Conservation (phyloP, 2,888 invertebrate species). For the Phalangium opilio region DNA sequence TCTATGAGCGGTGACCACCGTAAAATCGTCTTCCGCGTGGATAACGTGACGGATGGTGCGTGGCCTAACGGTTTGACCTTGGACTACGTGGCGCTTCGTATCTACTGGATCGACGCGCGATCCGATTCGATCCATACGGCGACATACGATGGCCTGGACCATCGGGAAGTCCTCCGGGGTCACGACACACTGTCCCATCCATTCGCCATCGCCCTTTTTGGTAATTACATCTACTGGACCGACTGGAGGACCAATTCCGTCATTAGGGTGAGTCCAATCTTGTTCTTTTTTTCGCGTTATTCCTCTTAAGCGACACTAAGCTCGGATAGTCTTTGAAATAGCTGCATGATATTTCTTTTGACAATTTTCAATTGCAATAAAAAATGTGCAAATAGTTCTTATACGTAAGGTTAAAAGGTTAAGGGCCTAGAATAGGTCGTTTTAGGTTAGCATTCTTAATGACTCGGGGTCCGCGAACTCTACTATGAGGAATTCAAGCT, state of each 20-base stretch:
- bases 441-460: no score
- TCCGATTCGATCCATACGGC: conserved; percentile 75
- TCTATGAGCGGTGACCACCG: conserved; percentile 58
- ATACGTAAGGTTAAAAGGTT: no score
- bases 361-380: no score
- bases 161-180: conserved; percentile 50
- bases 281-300: no score
- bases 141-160: conserved; percentile 59
- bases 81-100: conserved; percentile 52
- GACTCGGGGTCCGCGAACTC: no score
- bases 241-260: conserved; percentile 83
- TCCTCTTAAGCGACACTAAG: no score
- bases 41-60: conserved; percentile 44
- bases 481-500: no score
- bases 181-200: conserved; percentile 68
- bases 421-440: no score
- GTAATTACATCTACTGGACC: conserved; percentile 79
- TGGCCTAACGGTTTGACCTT: conserved; percentile 74
- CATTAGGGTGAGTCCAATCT: conserved; percentile 37
- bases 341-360: no score
- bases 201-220: conserved; percentile 72
- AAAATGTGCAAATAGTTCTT: no score
- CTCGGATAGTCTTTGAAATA: no score
- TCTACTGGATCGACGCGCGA: conserved; percentile 78
- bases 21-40: conserved; percentile 43